Evolutionary conservation across 64 coral and sea anemone species (phyloP).

Genomic region (Hydrozoanthus tunicans): DNA sequence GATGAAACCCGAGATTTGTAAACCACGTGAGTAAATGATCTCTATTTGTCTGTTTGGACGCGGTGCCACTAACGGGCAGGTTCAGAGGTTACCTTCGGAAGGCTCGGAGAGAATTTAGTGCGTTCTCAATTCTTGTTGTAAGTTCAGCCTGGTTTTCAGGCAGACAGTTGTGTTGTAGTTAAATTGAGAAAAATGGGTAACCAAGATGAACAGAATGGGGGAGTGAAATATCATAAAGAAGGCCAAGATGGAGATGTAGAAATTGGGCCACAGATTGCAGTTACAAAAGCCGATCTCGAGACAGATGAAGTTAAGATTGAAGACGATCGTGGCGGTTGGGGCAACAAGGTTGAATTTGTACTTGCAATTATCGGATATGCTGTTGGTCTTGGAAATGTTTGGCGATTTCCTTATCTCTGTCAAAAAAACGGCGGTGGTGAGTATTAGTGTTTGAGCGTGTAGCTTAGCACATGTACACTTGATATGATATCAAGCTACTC

Average conservation of each 20-base stretch:
- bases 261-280: slow-evolving; percentile 29
- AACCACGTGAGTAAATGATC: no score
- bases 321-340: slow-evolving; percentile 94
- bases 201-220: slow-evolving; percentile 25
- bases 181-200: neutral
- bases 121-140: no score
- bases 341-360: slow-evolving; percentile 96
- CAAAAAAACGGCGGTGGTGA: slow-evolving; percentile 96
- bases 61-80: no score
- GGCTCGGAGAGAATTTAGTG: no score
- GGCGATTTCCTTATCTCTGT: slow-evolving; percentile 97
- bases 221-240: slow-evolving; percentile 25
- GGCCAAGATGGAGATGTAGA: slow-evolving; percentile 26
- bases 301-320: slow-evolving; percentile 68
- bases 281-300: slow-evolving; percentile 36
- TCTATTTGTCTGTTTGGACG: no score
- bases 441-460: neutral
- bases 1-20: no score
- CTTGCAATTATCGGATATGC: slow-evolving; percentile 96
- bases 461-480: neutral
- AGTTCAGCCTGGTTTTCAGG: no score
- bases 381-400: slow-evolving; percentile 95
- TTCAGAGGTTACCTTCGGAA: no score
- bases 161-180: neutral
- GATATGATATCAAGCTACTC: neutral